Base-by-base conservation (phyloP, 2,797 vertebrate genomes). In the Sus cebifrons region DNA sequence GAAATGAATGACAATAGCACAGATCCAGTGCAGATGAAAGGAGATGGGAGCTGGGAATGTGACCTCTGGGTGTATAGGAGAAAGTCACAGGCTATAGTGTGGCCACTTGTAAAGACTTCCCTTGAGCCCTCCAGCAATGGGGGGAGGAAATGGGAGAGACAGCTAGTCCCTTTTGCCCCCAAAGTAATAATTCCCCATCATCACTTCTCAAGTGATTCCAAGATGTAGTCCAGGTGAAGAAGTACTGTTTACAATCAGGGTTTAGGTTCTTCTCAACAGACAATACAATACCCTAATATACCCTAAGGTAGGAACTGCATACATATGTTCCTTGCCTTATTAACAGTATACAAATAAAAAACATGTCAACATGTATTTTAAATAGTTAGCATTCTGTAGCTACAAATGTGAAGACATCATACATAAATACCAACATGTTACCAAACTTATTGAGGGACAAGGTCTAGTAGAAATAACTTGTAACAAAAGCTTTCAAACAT, bases 401-500 rank as follows among this genome's bases (percentile, higher is more conserved):
- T 88, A 71, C 90, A 29, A 40, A 32, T n/a, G 67, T 40, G 12
- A 89, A 83, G 17, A 21, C 14, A 75, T 79, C 56, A 11, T 58
- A 56, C 20, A 82, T 54, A 88, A 89, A 87, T 78, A 52, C 2
- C 68, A 49, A 62, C 40, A 89, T 88, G 3, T 73, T 82, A 32
- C 90, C 71, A 89, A 70, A 60, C n/a, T 27, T 11, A 71, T 54
- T 70, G 52, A 62, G 82, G 25, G 52, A 60, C 71, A 73, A 89
- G 27, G 21, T 78, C 32, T 65, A 44, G 15, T 64, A 68, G 71
- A 94, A 93, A 20, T 81, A 71, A 49, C 21, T 89, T 58, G 84
- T 62, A 87, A 74, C 14, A 85, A 70, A 65, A 23, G 10, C 6
- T 62, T 93, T 79, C 73, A 92, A 73, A 87, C 92, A 32, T 77